Conservation (phyloP, 2,113 vertebrate genomes). For the Mus pahari region DNA sequence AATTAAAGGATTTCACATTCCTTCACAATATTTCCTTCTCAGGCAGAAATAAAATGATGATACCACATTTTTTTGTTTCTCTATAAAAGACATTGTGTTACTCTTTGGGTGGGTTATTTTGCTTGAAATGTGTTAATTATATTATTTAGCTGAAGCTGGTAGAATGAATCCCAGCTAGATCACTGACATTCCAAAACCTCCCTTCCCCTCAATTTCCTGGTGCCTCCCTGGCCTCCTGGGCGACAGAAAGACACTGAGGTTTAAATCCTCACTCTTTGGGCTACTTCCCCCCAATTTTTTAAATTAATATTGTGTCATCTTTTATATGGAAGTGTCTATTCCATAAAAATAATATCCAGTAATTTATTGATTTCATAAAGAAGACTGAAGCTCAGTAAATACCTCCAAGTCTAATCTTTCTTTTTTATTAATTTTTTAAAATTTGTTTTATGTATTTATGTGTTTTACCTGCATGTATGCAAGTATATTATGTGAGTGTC, state of each 20-base stretch:
- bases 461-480: background rate
- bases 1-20: conserved; percentile 86
- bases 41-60: conserved; percentile 70
- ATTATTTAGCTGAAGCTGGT: conserved; percentile 75
- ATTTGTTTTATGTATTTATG: background rate
- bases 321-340: background rate
- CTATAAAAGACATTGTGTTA: conserved; percentile 73
- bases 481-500: background rate
- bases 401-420: background rate
- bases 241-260: background rate
- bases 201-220: background rate
- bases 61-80: conserved; percentile 55
- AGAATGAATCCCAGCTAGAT: conserved; percentile 56
- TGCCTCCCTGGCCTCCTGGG: background rate
- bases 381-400: background rate
- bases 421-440: background rate
- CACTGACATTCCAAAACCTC: conserved; percentile 9
- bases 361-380: conserved; percentile 48
- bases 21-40: conserved; percentile 80
- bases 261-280: background rate
- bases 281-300: background rate
- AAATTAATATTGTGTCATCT: background rate
- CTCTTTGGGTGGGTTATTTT: conserved; percentile 70
- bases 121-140: conserved; percentile 62
- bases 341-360: conserved; percentile 35